Evolutionary conservation across 2,113 vertebrate species (phyloP), one percentile per base, ranked within the genome.

Genomic region (Cyanistes caeruleus): DNA sequence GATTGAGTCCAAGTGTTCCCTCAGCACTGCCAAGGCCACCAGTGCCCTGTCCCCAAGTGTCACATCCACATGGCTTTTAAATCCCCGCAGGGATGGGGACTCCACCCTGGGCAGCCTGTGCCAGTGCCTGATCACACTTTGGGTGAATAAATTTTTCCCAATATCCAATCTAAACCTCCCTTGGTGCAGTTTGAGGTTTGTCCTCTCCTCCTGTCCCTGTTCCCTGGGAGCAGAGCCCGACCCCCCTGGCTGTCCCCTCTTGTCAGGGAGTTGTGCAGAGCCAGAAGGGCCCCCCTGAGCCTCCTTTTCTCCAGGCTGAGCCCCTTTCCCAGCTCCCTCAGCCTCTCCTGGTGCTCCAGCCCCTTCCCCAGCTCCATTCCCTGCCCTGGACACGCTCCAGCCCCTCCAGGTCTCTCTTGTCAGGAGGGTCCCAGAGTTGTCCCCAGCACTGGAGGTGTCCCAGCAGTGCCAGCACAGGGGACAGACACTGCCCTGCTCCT

Each of bases 181-280:
- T 3, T 31, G 6, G 8, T 0, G 1, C 2, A 15, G 0, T 8
- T 4, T 58, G 27, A 89, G 22, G 51, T 43, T 0, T 37, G 43
- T 0, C 31, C 31, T 8, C 27, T 56, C 3, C 0, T 44, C 67
- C 17, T 44, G 27, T 60, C 39, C 31, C 51, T 64, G 14, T 37
- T 64, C 25, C 31, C 59, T 33, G 31, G 24, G 25, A 58, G 67
- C 35, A 64, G 25, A 73, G 14, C 51, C 48, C 0, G 3, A 43
- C 1, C 7, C n/a, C 37, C 37, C 41, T 15, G 1, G 23, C 51
- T 56, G 49, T 13, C 23, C 30, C 20, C 58, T 80, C 43, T 35
- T 73, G 43, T 43, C 68, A 65, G 76, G 43, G 76, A 58, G 8
- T 7, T 88, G 58, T 63, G 60, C 58, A 70, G 84, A 80, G 51